A percentile compares a stretch with the other conserved stretches of the same genome.
Conservation (phyloP, 2,888 invertebrate genomes). For the Cecidostiba fungosa region DNA sequence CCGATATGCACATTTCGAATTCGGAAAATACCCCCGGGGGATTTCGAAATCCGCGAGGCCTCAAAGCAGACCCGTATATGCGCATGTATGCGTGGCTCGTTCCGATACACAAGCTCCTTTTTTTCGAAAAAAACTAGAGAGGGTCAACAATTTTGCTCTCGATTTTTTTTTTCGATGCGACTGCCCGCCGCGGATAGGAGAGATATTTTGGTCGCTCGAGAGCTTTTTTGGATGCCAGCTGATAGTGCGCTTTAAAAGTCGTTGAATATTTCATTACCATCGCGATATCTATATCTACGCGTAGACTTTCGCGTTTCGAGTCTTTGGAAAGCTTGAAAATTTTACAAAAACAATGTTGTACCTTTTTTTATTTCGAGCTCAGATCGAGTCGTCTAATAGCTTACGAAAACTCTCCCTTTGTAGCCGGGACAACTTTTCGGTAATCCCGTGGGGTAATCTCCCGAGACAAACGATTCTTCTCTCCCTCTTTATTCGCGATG, state of each 20-base stretch:
- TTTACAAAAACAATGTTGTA: too few species aligned
- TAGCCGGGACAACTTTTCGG: constrained; percentile 30
- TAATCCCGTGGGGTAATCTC: constrained; percentile 36
- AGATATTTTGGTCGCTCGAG: not conserved
- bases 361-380: not conserved
- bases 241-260: not conserved
- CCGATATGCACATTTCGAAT: constrained; percentile 58
- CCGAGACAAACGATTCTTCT: constrained; percentile 38
- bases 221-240: not conserved
- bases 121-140: not conserved
- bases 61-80: not conserved
- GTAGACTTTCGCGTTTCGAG: not conserved
- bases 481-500: not conserved
- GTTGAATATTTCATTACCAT: not conserved
- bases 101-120: not conserved
- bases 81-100: not conserved
- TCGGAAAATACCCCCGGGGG: constrained; percentile 49
- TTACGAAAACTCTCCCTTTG: constrained; percentile 18
- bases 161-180: not conserved
- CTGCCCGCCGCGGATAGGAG: not conserved
- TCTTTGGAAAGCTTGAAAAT: too few species aligned
- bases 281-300: not conserved
- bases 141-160: not conserved
- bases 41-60: constrained; percentile 50
- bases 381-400: constrained; percentile 10